A percentile compares a stretch with the other conserved stretches of the same genome.
phyloP scores from a whole-genome alignment of 2,113 vertebrate genomes.

The Nothobranchius kuhntae region DNA sequence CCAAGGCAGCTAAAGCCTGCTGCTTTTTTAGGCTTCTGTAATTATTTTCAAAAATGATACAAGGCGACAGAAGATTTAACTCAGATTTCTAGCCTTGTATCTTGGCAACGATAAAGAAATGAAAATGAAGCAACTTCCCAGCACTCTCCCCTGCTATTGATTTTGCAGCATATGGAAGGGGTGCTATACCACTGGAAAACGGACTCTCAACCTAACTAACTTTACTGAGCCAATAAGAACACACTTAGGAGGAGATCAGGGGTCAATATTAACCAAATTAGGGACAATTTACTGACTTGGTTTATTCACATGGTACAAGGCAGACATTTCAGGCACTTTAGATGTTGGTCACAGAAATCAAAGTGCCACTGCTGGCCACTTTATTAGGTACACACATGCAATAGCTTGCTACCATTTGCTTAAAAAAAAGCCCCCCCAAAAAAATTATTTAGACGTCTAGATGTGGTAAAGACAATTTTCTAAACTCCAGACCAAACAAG shows the following conservation, averaged over 20 bases:
- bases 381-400: no score
- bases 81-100: slow-evolving; percentile 48
- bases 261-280: slow-evolving; percentile 54
- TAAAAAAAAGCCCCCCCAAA: no score
- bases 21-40: slow-evolving; percentile 15
- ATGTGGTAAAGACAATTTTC: no score
- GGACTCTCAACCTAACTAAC: slow-evolving; percentile 46
- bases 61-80: slow-evolving; percentile 35
- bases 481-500: no score
- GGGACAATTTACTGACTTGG: slow-evolving; percentile 14
- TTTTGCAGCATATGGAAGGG: slow-evolving; percentile 30
- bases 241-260: slow-evolving; percentile 35
- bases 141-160: slow-evolving; percentile 49
- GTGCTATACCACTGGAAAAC: slow-evolving; percentile 41
- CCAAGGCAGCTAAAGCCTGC: slow-evolving; percentile 38
- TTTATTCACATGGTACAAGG: slow-evolving; percentile 2
- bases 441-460: no score
- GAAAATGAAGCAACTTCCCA: slow-evolving; percentile 26
- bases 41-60: slow-evolving; percentile 33
- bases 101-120: slow-evolving; percentile 64
- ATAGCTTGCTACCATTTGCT: no score
- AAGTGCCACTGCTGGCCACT: no score
- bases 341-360: background rate
- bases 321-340: background rate
- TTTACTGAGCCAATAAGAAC: slow-evolving; percentile 41